Conservation (phyloP, 2,888 invertebrate species). For the Hydroisotoma schaefferi region DNA sequence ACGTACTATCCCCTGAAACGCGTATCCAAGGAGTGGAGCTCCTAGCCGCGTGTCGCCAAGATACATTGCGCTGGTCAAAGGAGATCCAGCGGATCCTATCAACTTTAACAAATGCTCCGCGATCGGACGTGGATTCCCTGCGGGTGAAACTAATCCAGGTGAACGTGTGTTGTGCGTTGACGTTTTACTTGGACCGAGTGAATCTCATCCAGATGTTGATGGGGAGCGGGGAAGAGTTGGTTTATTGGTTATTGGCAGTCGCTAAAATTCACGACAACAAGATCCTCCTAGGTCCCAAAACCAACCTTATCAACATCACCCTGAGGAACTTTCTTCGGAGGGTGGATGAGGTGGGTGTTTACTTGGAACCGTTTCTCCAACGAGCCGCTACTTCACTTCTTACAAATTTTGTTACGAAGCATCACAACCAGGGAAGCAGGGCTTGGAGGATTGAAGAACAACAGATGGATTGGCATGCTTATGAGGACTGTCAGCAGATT, state of each 20-base stretch:
- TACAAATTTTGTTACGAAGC: conserved; percentile 16
- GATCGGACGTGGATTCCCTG: conserved; percentile 18
- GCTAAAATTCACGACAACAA: conserved; percentile 27
- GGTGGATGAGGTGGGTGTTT: conserved; percentile 17
- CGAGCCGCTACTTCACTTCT: background rate
- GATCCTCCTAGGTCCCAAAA: conserved; percentile 14
- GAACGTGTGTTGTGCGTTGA: conserved; percentile 17
- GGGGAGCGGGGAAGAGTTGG: background rate
- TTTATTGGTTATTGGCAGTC: background rate
- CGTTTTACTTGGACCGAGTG: conserved; percentile 10
- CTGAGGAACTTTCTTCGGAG: conserved; percentile 17
- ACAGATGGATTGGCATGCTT: background rate
- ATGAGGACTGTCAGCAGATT: conserved; percentile 5
- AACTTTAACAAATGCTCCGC: conserved; percentile 14
- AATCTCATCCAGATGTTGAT: background rate
- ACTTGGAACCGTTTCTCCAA: conserved; percentile 14
- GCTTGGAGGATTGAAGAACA: background rate
- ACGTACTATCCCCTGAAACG: background rate
- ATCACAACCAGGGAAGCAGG: conserved; percentile 2
- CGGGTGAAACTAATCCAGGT: conserved; percentile 25
- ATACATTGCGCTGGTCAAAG: conserved; percentile 10
- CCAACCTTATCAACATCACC: background rate
- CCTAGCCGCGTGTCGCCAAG: conserved; percentile 7
- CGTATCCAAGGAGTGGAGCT: background rate
- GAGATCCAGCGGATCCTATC: conserved; percentile 14